phyloP scores from a whole-genome alignment of 2,113 vertebrate species.

The Hepsetus odoe region DNA sequence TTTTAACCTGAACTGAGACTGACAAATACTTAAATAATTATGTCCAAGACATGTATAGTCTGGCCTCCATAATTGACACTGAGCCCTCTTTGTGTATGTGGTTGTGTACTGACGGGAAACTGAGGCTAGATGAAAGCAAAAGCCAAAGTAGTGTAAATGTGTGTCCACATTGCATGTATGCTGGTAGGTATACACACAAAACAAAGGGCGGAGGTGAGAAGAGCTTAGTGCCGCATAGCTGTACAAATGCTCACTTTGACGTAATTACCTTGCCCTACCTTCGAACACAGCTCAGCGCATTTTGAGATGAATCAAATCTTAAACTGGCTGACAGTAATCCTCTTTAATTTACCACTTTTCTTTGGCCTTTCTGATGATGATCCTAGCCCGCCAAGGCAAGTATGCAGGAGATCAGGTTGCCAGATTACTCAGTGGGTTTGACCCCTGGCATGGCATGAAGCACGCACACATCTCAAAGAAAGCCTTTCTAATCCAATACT shows the following conservation, averaged over 20 bases:
- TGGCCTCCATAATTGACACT: neutral
- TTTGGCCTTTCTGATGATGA: conserved; percentile 49
- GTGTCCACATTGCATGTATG: neutral
- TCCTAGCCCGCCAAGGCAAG: conserved; percentile 30
- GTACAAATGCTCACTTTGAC: conserved; percentile 71
- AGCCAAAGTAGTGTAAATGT: neutral
- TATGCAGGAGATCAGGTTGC: conserved; percentile 54
- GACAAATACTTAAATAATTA: neutral
- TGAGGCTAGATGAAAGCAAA: neutral
- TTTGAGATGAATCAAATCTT: conserved; percentile 56
- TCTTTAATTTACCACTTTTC: conserved; percentile 60
- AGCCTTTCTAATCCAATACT: conserved; percentile 23
- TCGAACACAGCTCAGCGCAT: conserved; percentile 76
- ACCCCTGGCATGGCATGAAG: conserved; percentile 41
- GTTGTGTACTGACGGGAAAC: neutral
- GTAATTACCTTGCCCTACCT: conserved; percentile 81
- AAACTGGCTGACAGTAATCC: conserved; percentile 60
- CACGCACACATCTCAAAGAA: conserved; percentile 30
- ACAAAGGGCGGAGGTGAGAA: conserved; percentile 41
- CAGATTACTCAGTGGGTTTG: conserved; percentile 49
- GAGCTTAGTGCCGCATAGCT: conserved; percentile 58
- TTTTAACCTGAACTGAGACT: neutral
- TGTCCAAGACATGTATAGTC: neutral
- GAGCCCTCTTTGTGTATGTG: neutral
- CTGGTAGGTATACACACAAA: conserved; percentile 30